phyloP scores from a whole-genome alignment of 1,140 invertebrate species.

The Drosophila athabasca region DNA sequence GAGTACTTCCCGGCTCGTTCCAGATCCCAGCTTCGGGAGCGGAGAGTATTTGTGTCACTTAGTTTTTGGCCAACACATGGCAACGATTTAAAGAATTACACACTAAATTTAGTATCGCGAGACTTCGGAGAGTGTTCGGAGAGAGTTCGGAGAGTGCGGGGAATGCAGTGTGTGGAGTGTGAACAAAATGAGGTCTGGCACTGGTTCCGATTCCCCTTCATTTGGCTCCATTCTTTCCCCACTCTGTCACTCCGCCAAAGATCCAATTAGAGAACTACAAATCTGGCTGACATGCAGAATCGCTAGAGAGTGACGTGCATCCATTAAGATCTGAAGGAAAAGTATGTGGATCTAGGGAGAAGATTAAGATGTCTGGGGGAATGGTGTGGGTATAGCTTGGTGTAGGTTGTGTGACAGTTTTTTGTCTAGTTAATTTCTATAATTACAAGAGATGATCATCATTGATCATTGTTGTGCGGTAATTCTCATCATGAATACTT shows the following conservation, averaged over 20 bases:
- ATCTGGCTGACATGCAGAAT: conserved; percentile 58
- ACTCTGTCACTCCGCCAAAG: conserved; percentile 33
- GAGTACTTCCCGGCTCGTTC: conserved; percentile 30
- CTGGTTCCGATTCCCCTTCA: not conserved
- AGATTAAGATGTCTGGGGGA: not conserved
- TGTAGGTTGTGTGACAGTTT: no score
- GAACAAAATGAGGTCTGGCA: conserved; percentile 29
- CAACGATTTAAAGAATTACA: conserved; percentile 77
- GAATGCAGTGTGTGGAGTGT: conserved; percentile 4
- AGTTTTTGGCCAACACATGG: conserved; percentile 63
- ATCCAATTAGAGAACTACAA: conserved; percentile 67
- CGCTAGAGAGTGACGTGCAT: conserved; percentile 25
- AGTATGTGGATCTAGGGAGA: not conserved
- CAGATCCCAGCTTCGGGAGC: conserved; percentile 53
- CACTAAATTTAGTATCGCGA: conserved; percentile 74
- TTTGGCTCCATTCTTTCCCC: not conserved
- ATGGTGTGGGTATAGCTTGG: no score
- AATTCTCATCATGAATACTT: no score
- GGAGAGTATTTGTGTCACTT: conserved; percentile 66
- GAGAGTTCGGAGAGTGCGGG: no score
- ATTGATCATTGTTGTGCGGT: no score
- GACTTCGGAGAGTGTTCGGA: not conserved
- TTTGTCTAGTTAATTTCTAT: no score
- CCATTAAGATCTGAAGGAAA: conserved; percentile 41
- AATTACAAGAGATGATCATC: no score